Evolutionary conservation across 2,797 vertebrate species (phyloP).

Genomic region (Sebastes steindachneri): DNA sequence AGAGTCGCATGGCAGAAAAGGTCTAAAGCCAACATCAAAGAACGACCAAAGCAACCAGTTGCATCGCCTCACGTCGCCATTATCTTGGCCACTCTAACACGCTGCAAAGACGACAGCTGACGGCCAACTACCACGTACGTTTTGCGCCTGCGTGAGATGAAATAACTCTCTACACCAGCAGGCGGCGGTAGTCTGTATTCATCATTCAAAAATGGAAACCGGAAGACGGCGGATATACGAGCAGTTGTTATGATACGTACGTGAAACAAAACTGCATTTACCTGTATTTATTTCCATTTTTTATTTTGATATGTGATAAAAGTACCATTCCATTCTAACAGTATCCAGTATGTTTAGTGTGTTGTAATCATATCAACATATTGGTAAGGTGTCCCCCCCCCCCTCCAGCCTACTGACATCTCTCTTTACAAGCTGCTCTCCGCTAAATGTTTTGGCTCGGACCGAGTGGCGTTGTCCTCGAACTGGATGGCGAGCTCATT

Average conservation of each 20-base stretch:
- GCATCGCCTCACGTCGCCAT: no score
- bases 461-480: conserved; percentile 8
- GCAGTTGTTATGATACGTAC: no score
- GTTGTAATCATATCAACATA: neutral
- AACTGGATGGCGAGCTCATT: conserved; percentile 49
- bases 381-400: neutral
- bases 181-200: no score
- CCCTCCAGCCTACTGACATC: conserved; percentile 6
- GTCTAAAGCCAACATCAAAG: neutral
- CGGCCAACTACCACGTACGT: no score
- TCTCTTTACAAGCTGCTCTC: conserved; percentile 18
- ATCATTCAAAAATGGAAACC: no score
- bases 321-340: neutral
- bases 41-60: neutral
- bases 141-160: no score
- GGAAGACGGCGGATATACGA: no score
- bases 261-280: no score
- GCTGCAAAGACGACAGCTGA: no score
- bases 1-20: neutral
- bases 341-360: neutral
- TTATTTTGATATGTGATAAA: neutral
- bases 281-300: neutral
- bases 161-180: no score
- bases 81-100: no score
- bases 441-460: conserved; percentile 35